phyloP scores from a whole-genome alignment of 2,888 invertebrate species.

The Dione juno region DNA sequence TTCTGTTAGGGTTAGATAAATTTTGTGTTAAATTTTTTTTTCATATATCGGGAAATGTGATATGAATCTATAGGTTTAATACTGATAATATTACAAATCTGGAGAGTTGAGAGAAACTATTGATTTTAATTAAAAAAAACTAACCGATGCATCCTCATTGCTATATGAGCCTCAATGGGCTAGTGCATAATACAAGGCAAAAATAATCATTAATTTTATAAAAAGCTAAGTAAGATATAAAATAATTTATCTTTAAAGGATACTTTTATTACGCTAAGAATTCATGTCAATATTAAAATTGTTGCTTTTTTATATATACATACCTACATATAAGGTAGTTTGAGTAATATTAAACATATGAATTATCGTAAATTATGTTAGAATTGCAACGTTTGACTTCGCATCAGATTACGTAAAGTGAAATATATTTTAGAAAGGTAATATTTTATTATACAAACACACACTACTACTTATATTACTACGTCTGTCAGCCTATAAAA shows the following conservation, averaged over 20 bases:
- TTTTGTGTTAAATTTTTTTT: too few relatives aligned
- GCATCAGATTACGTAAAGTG: slow-evolving; percentile 16
- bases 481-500: slow-evolving; percentile 11
- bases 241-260: neutral
- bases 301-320: too few relatives aligned
- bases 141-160: too few relatives aligned
- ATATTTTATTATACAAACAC: slow-evolving; percentile 12
- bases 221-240: neutral
- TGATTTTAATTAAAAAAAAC: too few relatives aligned
- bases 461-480: neutral
- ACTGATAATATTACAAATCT: too few relatives aligned
- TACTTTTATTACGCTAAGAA: neutral
- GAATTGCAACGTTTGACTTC: neutral
- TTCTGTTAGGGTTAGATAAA: too few relatives aligned
- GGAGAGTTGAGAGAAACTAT: too few relatives aligned
- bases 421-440: slow-evolving; percentile 17
- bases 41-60: too few relatives aligned
- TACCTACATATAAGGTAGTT: neutral
- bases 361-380: slow-evolving; percentile 3
- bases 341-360: neutral
- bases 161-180: too few relatives aligned
- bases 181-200: too few relatives aligned
- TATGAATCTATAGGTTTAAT: too few relatives aligned
- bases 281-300: neutral
- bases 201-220: neutral